Conservation (phyloP, 2,797 vertebrate genomes). For the Zalophus californianus region DNA sequence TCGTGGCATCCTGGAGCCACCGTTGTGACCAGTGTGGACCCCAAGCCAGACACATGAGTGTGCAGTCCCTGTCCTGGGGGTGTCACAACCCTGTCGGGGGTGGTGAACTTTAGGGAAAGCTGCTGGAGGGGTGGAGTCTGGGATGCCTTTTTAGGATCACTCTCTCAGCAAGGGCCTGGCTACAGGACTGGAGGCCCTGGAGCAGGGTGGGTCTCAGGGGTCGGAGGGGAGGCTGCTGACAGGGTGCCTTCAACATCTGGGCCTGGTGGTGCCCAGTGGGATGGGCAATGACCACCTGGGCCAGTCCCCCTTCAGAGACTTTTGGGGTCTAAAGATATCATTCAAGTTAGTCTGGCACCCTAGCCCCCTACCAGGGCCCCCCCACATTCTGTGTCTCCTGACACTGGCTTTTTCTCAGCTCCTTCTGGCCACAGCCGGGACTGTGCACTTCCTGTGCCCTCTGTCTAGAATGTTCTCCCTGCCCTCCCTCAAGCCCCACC, state of each 20-base stretch:
- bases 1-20: not conserved
- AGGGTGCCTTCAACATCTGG: not conserved
- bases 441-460: not conserved
- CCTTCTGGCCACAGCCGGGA: not conserved
- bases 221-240: not conserved
- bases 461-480: not conserved
- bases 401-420: not conserved
- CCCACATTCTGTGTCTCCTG: rapidly evolving
- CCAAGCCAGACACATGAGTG: not conserved
- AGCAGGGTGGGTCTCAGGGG: too few relatives aligned
- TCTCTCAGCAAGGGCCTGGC: not conserved
- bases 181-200: not conserved
- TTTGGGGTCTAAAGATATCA: not conserved
- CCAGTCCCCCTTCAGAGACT: not conserved
- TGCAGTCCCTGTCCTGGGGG: not conserved
- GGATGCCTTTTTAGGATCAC: not conserved
- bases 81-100: not conserved
- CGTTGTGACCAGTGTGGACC: not conserved
- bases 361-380: rapidly evolving
- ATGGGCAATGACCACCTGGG: too few relatives aligned
- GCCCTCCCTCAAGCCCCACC: not conserved
- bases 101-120: not conserved
- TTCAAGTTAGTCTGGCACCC: not conserved
- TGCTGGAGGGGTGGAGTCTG: not conserved
- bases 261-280: not conserved